phyloP scores from a whole-genome alignment of 2,113 vertebrate species.

The Pholis gunnellus region DNA sequence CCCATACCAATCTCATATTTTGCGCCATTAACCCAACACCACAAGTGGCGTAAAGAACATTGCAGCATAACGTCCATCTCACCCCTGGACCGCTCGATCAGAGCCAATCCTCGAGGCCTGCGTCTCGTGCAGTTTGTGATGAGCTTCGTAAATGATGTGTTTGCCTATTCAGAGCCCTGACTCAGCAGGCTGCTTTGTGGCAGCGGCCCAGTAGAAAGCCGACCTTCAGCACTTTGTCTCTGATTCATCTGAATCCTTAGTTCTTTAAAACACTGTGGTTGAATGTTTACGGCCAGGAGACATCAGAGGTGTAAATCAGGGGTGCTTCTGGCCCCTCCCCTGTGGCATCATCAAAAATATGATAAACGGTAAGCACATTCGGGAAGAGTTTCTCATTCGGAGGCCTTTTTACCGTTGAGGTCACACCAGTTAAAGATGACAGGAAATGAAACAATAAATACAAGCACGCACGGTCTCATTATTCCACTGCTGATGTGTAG shows the following conservation, averaged over 20 bases:
- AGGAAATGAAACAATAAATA: slow-evolving; percentile 38
- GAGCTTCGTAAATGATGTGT: slow-evolving; percentile 65
- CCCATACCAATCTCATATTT: not conserved
- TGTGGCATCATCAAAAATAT: slow-evolving; percentile 61
- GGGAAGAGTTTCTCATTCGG: slow-evolving; percentile 40
- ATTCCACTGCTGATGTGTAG: slow-evolving; percentile 13
- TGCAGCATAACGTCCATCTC: slow-evolving; percentile 5
- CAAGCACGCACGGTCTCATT: slow-evolving; percentile 17
- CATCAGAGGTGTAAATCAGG: slow-evolving; percentile 68
- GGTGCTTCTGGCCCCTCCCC: slow-evolving; percentile 4
- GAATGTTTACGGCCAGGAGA: slow-evolving; percentile 59
- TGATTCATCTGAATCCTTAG: slow-evolving; percentile 68
- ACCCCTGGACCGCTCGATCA: slow-evolving; percentile 3
- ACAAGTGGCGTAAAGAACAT: not conserved
- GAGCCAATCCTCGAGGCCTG: not conserved
- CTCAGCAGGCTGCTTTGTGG: slow-evolving; percentile 64
- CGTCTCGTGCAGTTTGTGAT: slow-evolving; percentile 51
- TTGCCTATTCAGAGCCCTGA: slow-evolving; percentile 61
- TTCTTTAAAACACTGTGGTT: slow-evolving; percentile 55
- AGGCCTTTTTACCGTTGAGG: slow-evolving; percentile 31
- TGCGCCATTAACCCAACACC: not conserved
- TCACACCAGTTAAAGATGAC: slow-evolving; percentile 40
- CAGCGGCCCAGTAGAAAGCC: slow-evolving; percentile 59
- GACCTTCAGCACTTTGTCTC: slow-evolving; percentile 73
- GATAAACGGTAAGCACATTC: slow-evolving; percentile 54